These are phyloP conservation scores for Vidua chalybeata DNA, from an alignment of 2,113 vertebrate genomes.

Conservation along the genomic window DNA sequence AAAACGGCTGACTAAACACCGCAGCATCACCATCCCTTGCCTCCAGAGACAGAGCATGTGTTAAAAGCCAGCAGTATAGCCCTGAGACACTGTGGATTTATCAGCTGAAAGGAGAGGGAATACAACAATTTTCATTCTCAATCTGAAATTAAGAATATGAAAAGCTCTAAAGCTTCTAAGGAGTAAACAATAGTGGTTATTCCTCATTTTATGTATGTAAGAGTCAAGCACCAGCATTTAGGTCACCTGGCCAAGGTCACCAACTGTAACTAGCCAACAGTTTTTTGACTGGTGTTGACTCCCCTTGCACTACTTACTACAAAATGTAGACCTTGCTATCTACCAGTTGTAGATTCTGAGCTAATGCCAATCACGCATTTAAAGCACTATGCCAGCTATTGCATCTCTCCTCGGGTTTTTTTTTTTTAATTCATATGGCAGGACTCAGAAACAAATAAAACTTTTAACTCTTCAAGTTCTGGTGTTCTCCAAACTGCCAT, in stretches of 20 bases:
- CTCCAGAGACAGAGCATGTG: accelerated
- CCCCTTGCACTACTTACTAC: neutral
- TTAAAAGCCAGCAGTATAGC: neutral
- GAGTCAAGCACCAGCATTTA: neutral
- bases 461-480: neutral
- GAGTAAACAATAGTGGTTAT: neutral
- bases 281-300: neutral
- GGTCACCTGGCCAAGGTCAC: neutral
- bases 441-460: neutral
- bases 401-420: neutral
- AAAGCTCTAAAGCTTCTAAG: neutral
- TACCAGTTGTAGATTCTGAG: neutral
- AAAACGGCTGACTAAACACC: neutral
- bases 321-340: neutral
- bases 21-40: neutral
- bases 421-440: neutral
- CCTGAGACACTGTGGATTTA: neutral
- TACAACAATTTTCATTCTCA: neutral
- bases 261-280: neutral
- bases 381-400: neutral
- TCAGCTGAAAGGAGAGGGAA: neutral
- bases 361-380: neutral
- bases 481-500: neutral
- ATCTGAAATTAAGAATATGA: neutral
- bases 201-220: neutral